phyloP scores from a whole-genome alignment of 2,888 invertebrate species.

The Amphipoea lucens region DNA sequence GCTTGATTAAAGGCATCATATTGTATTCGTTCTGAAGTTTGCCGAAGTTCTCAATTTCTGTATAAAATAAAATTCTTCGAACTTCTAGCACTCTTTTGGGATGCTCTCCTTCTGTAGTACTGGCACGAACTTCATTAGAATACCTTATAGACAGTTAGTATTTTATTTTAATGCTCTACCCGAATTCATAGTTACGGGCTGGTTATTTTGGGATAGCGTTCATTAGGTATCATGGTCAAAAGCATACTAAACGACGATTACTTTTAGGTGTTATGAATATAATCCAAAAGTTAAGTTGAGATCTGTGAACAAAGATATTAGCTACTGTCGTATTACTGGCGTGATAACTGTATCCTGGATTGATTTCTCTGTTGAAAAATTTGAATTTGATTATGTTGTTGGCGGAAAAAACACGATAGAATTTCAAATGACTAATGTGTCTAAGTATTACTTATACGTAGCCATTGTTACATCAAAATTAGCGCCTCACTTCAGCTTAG shows the following conservation, averaged over 20 bases:
- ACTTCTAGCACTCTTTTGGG: not conserved
- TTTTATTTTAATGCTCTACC: not conserved
- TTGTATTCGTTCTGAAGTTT: not conserved
- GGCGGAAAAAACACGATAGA: slow-evolving; percentile 73
- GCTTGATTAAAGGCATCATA: not conserved
- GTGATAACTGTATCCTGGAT: slow-evolving; percentile 86
- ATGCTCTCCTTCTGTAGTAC: not conserved
- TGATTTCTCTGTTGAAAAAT: slow-evolving; percentile 81
- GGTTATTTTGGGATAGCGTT: not conserved
- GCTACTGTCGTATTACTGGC: slow-evolving; percentile 81
- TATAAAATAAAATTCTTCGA: not conserved
- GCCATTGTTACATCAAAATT: slow-evolving; percentile 81
- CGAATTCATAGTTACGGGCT: not conserved
- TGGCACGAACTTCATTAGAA: not conserved
- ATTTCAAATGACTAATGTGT: slow-evolving; percentile 85
- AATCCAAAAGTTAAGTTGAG: slow-evolving; percentile 82
- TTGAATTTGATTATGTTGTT: slow-evolving; percentile 79
- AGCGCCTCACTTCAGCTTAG: slow-evolving; percentile 79
- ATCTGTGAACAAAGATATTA: slow-evolving; percentile 81
- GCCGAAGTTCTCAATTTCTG: not conserved
- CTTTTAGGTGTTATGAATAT: slow-evolving; percentile 82
- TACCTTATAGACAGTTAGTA: not conserved
- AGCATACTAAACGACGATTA: not conserved
- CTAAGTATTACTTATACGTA: slow-evolving; percentile 80
- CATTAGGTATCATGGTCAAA: not conserved